Evolutionary conservation across 2,888 invertebrate species (phyloP), one percentile per base, ranked within the genome.

Genomic region (Agapostemon virescens): DNA sequence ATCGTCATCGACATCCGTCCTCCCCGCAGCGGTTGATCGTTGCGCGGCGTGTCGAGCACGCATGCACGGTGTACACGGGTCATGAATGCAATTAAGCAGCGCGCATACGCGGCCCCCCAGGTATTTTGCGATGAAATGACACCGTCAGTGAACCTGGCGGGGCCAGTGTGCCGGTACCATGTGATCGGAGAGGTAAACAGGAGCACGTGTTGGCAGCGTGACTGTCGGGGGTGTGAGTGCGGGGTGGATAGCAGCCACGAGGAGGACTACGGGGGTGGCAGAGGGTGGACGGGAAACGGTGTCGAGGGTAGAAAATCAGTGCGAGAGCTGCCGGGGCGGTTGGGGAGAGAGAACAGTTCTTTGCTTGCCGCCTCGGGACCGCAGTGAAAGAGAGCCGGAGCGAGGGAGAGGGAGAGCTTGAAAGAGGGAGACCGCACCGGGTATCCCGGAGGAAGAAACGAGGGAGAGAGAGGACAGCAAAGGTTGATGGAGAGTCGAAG

Each of bases 151-250:
- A 74, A 55, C 52, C 72, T 61, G 30, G 66, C 20, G 40, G 42
- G 58, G 74, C 52, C 70, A 68, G 33, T 63, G 63, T 63, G 13
- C 63, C 61, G 61, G 78, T 68, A 81, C 86, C 85, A 89, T 88
- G 90, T 86, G 89, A 90, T 87, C 81, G 84, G 84, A 82, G 88
- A 89, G 89, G 92, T 92, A 92, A 92, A 92, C 91, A 92, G 89
- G 89, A 92, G 90, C 92, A 92, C 92, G 92, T 92, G 92, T 90
- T 88, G 88, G 85, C 90, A 85, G 91, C 91, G 89, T 90, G 89
- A 88, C 88, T 88, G 81, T 81, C 82, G 87, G 69, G 79, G 82
- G 74, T 63, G 84, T 81, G 20, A 78, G 74, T 72, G 77, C 42
- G 70, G 76, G 74, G 49, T 52, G 81, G 71, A 74, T 77, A 26